Conservation (phyloP, 2,113 vertebrate species). For the Indicator indicator region DNA sequence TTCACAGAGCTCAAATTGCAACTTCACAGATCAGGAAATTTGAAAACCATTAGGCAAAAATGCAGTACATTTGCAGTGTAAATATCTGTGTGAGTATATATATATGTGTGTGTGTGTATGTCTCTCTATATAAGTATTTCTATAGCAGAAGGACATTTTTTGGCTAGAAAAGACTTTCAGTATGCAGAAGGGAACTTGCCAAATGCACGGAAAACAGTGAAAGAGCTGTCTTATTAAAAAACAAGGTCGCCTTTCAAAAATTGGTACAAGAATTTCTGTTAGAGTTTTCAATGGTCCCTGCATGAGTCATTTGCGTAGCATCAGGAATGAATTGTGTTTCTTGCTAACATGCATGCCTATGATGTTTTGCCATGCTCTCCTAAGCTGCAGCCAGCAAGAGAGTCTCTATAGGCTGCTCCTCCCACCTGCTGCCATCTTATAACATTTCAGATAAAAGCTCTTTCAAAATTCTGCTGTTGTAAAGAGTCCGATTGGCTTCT, state of each 20-base stretch:
- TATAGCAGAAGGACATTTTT: not conserved
- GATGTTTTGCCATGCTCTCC: not conserved
- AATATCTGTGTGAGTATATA: not conserved
- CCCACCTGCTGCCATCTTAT: not conserved
- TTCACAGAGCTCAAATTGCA: not conserved
- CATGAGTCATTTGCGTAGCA: not conserved
- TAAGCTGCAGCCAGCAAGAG: not conserved
- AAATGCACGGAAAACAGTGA: not conserved
- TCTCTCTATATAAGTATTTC: not conserved
- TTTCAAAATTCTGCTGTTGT: not conserved
- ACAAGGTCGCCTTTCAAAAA: accelerated
- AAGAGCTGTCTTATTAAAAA: not conserved
- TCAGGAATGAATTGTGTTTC: not conserved
- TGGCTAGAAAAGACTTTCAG: not conserved
- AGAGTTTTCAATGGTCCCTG: not conserved
- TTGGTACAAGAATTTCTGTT: not conserved
- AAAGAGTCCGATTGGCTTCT: not conserved
- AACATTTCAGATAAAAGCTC: not conserved
- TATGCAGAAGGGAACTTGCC: not conserved
- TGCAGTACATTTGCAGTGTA: not conserved
- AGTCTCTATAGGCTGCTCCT: not conserved
- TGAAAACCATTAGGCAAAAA: not conserved
- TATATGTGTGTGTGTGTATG: not conserved
- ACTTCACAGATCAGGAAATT: not conserved
- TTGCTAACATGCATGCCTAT: not conserved